Evolutionary conservation across 23 tunicate species (phyloP).

Genomic region (Styela clava): DNA sequence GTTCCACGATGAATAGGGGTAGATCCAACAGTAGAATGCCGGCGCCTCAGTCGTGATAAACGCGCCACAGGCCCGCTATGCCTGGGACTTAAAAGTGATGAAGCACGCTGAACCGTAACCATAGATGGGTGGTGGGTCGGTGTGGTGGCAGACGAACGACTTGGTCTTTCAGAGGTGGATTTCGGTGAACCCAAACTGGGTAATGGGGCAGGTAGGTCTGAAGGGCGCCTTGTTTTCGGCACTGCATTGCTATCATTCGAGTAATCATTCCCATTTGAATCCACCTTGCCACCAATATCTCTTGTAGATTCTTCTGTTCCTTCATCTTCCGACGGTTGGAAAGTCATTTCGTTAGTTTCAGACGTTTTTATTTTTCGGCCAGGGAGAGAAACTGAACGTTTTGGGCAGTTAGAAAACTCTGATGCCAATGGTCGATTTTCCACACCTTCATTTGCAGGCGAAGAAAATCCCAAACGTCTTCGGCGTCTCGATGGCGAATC

Average conservation of each 20-base stretch:
- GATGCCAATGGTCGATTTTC: neutral
- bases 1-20: slow-evolving; percentile 9
- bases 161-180: neutral
- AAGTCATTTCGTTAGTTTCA: neutral
- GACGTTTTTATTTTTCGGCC: neutral
- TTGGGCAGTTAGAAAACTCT: neutral
- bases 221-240: slow-evolving; percentile 17
- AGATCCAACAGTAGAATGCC: slow-evolving; percentile 22
- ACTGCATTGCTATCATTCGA: neutral
- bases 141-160: neutral
- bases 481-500: neutral
- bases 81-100: slow-evolving; percentile 24
- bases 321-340: neutral
- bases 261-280: neutral
- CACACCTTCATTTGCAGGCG: neutral
- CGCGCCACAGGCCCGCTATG: slow-evolving; percentile 20
- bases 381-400: neutral
- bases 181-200: neutral
- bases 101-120: slow-evolving; percentile 14
- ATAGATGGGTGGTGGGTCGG: neutral
- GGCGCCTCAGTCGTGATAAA: slow-evolving; percentile 25
- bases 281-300: neutral
- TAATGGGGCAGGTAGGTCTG: slow-evolving; percentile 7
- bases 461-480: neutral
- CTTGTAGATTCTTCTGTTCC: neutral